These are phyloP conservation scores for Colaptes auratus DNA, from an alignment of 2,113 vertebrate species.

Conservation along the genomic window DNA sequence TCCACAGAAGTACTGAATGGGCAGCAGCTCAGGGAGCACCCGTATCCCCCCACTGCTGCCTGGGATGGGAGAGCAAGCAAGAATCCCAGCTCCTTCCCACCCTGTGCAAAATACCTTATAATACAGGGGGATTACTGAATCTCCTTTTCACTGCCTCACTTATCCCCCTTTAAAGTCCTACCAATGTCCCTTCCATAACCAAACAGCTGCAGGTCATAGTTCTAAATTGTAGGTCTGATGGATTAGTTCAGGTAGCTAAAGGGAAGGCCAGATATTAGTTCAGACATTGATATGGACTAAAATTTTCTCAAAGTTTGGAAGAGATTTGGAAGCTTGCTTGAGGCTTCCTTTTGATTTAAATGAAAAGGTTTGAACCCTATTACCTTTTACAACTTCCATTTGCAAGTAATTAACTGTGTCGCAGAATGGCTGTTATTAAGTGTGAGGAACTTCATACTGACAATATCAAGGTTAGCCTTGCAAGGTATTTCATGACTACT, in stretches of 20 bases:
- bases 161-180: constrained; percentile 22
- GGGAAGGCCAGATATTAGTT: constrained; percentile 14
- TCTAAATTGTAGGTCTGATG: constrained; percentile 26
- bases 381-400: constrained; percentile 29
- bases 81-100: constrained; percentile 13
- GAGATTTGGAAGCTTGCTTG: neutral
- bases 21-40: neutral
- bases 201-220: constrained; percentile 46
- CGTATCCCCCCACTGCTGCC: neutral
- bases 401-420: constrained; percentile 13
- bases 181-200: neutral
- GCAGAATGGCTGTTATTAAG: neutral
- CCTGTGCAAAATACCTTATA: constrained; percentile 31
- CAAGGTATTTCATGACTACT: neutral
- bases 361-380: neutral
- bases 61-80: neutral
- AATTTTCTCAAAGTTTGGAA: constrained; percentile 37
- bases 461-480: neutral
- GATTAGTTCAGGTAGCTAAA: constrained; percentile 30
- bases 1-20: fast-evolving
- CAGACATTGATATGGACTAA: neutral
- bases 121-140: constrained; percentile 33
- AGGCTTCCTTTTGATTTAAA: constrained; percentile 21
- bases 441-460: neutral
- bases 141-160: constrained; percentile 19